Percentiles rank a stretch among this genome's conserved stretches.
phyloP scores from a whole-genome alignment of 53 echinoderm and acorn worm genomes.

The Luidia sarsii region DNA sequence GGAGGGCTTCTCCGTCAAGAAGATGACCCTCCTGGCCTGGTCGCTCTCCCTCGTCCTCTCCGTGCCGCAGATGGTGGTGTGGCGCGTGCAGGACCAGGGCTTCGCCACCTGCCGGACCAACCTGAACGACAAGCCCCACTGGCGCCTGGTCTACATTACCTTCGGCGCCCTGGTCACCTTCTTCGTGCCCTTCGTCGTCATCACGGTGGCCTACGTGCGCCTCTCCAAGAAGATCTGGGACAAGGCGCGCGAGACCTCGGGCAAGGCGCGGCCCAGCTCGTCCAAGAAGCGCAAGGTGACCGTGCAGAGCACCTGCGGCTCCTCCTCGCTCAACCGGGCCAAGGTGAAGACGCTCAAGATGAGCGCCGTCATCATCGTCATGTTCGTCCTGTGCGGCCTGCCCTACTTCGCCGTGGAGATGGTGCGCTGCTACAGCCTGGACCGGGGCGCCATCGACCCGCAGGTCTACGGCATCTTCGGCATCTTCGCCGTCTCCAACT shows the following conservation, averaged over 20 bases:
- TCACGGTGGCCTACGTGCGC: conserved; percentile 81
- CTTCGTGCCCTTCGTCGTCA: conserved; percentile 82
- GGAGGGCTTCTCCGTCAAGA: conserved; percentile 73
- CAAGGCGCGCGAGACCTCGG: conserved; percentile 77
- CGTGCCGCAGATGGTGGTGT: conserved; percentile 81
- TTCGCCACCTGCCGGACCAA: conserved; percentile 67
- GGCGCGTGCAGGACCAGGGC: conserved; percentile 45
- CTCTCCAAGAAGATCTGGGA: conserved; percentile 97
- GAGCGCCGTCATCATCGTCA: conserved; percentile 81
- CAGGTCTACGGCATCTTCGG: conserved; percentile 82
- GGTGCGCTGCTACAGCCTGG: conserved; percentile 59
- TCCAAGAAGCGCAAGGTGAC: conserved; percentile 71
- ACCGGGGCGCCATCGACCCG: conserved; percentile 43
- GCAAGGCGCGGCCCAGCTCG: conserved; percentile 50
- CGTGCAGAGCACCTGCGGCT: conserved; percentile 83
- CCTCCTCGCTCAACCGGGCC: conserved; percentile 76
- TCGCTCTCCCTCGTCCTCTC: conserved; percentile 63
- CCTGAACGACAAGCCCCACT: conserved; percentile 55
- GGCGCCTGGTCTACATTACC: conserved; percentile 68
- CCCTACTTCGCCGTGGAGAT: conserved; percentile 92
- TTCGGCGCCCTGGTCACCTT: conserved; percentile 82
- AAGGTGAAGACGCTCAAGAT: conserved; percentile 94
- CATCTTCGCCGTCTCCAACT: conserved; percentile 92
- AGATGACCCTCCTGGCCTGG: conserved; percentile 79
- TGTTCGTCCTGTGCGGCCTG: conserved; percentile 84